Evolutionary conservation across 35 echinoderm and acorn worm genomes (phyloP), one percentile per base, ranked within the genome.

Genomic region (Diadema setosum): DNA sequence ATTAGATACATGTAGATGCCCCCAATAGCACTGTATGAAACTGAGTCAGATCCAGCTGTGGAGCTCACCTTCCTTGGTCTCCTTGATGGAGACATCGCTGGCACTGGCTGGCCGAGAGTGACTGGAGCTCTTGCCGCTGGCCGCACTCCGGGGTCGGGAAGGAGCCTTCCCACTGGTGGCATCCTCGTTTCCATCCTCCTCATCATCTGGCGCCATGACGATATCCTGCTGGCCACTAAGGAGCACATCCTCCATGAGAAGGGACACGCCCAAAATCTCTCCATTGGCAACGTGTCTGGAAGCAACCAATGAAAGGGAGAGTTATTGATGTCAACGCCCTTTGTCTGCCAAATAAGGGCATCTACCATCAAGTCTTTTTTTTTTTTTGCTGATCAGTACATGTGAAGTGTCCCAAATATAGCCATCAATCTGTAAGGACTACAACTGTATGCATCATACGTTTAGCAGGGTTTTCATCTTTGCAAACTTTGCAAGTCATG

Each of bases 221-320:
- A 94, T 88, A 21, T 99, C 96, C 58, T 94, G 93, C 39, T 99
- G 93, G 0, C 96, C 92, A 44, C 92, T 99, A 73, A 95, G 93
- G 14, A 99, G 78, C 57, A 99, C 90, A 41, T 99, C 96, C 45
- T 99, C 96, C 96, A 99, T 99, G 81, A 94, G 89, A 27, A 99
- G 65, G 9, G 96, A 93, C 14, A 99, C 96, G 78, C 96, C 93
- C 15, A 99, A 85, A 18, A 94, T 99, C 58, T 99, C 96, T 75
- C 96, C 96, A 61, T 99, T 88, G 17, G 92, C 90, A 56, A 90
- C 92, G 70, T 99, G 96, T 86, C 96, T 93, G 44, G 0, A 81
- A 80, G 58, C 15, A 0, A 30, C 25, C 11, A 83, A 83, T 56
- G 3, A 2, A 0, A 55, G n/a, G n/a, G n/a, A n/a, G n/a, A n/a